Percentiles rank a stretch among this genome's conserved stretches.
Conservation (phyloP, 2,888 invertebrate genomes). For the Drosophila anceps region DNA sequence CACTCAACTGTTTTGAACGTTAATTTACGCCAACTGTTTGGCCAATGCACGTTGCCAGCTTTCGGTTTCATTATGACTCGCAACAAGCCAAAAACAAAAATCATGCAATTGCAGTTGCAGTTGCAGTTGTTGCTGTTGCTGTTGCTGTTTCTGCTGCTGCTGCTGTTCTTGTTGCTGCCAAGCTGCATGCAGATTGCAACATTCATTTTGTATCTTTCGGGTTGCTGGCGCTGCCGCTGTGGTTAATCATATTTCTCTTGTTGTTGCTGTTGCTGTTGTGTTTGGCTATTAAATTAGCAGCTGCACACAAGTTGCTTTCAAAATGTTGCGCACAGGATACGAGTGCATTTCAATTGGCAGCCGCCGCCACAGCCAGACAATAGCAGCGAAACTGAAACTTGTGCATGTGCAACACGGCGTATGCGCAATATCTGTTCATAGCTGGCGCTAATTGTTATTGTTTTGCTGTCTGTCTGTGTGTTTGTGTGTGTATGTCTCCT, state of each 20-base stretch:
- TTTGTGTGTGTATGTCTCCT: conserved; percentile 12
- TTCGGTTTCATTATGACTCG: conserved; percentile 76
- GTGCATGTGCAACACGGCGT: conserved; percentile 38
- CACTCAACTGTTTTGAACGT: conserved; percentile 59
- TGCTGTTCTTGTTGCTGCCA: conserved; percentile 28
- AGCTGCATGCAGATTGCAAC: conserved; percentile 65
- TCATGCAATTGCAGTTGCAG: conserved; percentile 64
- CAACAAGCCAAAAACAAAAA: conserved; percentile 48
- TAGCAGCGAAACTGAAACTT: neutral
- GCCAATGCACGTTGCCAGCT: conserved; percentile 60
- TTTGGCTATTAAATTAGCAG: conserved; percentile 70
- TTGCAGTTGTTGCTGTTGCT: conserved; percentile 12
- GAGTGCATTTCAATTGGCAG: conserved; percentile 10
- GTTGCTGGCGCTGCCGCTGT: conserved; percentile 40
- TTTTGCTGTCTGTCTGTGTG: neutral
- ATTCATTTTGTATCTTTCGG: conserved; percentile 67
- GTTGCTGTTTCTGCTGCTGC: conserved; percentile 9
- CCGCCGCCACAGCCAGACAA: neutral
- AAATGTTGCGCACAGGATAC: conserved; percentile 50
- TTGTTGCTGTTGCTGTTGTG: conserved; percentile 31
- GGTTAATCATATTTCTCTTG: conserved; percentile 75
- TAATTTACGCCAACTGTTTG: conserved; percentile 76
- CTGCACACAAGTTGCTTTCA: conserved; percentile 57
- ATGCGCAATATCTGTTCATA: conserved; percentile 47
- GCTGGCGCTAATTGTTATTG: conserved; percentile 5